These are phyloP conservation scores for Drosophila subpulchrella DNA, from an alignment of 1,140 invertebrate species.

Conservation along the genomic window DNA sequence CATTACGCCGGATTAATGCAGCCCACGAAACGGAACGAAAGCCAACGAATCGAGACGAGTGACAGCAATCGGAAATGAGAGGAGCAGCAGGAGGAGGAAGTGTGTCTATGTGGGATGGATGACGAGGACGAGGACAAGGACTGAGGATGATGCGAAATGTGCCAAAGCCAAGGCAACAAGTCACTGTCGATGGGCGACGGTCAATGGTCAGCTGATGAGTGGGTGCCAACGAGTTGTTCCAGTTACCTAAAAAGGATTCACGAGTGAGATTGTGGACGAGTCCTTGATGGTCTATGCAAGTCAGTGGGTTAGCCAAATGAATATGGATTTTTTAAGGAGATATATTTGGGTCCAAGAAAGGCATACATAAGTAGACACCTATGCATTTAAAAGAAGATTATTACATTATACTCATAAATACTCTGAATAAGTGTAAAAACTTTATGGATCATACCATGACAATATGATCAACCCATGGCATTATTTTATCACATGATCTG, in stretches of 20 bases:
- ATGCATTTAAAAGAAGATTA: no score
- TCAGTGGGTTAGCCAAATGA: neutral
- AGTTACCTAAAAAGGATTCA: conserved; percentile 23
- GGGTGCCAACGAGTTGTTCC: conserved; percentile 25
- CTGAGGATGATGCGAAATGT: conserved; percentile 7
- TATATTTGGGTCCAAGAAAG: neutral
- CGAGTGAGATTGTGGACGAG: neutral
- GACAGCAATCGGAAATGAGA: neutral
- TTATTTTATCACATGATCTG: neutral
- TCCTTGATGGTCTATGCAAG: conserved; percentile 3
- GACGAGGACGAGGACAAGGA: neutral
- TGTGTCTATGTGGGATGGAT: neutral
- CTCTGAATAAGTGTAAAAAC: neutral
- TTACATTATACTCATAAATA: no score
- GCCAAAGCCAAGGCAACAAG: conserved; percentile 43
- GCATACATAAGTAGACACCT: no score
- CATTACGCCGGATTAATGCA: conserved; percentile 81
- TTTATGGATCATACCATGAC: neutral
- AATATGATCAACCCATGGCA: neutral
- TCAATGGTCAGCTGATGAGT: conserved; percentile 29
- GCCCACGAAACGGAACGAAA: conserved; percentile 38
- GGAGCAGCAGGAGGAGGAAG: no score
- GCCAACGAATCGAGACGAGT: conserved; percentile 22
- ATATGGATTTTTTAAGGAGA: neutral
- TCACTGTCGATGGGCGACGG: conserved; percentile 15